Evolutionary conservation across 2,113 vertebrate species (phyloP).

Genomic region (Nesogale talazaci): DNA sequence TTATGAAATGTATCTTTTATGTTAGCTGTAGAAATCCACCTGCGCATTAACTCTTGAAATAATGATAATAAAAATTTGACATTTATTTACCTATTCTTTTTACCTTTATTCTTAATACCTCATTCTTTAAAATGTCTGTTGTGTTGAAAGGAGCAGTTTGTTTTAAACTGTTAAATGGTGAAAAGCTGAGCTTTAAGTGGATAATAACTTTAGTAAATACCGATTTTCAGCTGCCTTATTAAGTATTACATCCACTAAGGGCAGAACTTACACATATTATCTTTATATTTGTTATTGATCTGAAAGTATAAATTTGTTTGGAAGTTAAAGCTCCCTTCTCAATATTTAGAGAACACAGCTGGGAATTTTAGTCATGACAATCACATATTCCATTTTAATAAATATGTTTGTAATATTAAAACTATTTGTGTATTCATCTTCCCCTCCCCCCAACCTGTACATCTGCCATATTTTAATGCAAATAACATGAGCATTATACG

Average conservation of each 20-base stretch:
- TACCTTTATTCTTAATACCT: background rate
- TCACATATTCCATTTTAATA: constrained; percentile 36
- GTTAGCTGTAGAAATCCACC: background rate
- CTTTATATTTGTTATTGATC: constrained; percentile 16
- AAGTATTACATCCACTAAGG: background rate
- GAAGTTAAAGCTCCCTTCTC: constrained; percentile 47
- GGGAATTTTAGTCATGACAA: constrained; percentile 22
- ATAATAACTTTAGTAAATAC: constrained; percentile 53
- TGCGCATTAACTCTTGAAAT: too few species aligned
- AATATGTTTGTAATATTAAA: constrained; percentile 48
- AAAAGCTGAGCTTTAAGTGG: constrained; percentile 35
- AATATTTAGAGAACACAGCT: constrained; percentile 45
- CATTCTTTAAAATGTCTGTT: background rate
- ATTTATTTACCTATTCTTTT: background rate
- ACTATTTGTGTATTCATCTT: constrained; percentile 25
- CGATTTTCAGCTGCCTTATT: constrained; percentile 30
- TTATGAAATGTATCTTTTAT: constrained; percentile 17
- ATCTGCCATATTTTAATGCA: background rate
- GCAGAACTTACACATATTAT: background rate
- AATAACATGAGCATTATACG: too few species aligned
- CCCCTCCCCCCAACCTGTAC: background rate
- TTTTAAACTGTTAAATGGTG: constrained; percentile 25
- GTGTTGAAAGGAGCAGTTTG: background rate
- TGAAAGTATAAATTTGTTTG: constrained; percentile 30
- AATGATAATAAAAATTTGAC: too few species aligned